A percentile compares a stretch with the other conserved stretches of the same genome.
These are phyloP conservation scores for Bombyx huttoni DNA, from an alignment of 2,888 invertebrate species.

Conservation along the genomic window DNA sequence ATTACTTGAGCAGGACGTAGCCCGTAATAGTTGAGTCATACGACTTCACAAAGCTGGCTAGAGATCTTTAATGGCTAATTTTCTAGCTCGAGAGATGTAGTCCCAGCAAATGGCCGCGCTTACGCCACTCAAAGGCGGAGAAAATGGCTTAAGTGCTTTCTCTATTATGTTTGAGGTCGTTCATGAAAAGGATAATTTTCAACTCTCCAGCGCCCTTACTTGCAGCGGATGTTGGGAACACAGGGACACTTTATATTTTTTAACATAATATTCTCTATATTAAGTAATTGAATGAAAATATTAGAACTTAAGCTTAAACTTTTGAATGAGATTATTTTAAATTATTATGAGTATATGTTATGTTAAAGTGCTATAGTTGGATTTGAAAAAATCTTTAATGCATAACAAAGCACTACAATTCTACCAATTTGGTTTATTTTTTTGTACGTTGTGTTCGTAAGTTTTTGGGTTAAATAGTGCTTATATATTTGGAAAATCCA, in stretches of 20 bases:
- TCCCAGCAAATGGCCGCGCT: conserved; percentile 65
- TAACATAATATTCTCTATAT: not conserved
- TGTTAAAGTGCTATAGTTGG: too few relatives aligned
- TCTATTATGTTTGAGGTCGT: conserved; percentile 72
- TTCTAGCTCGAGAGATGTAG: conserved; percentile 68
- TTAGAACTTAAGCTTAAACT: too few relatives aligned
- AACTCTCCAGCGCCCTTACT: conserved; percentile 60
- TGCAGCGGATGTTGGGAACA: conserved; percentile 25
- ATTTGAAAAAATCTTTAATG: too few relatives aligned
- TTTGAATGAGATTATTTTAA: too few relatives aligned
- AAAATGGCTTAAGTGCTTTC: conserved; percentile 73
- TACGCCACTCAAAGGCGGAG: conserved; percentile 72
- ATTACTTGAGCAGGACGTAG: too few relatives aligned
- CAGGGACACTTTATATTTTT: conserved; percentile 26
- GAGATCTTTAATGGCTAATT: conserved; percentile 57
- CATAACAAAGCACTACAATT: too few relatives aligned
- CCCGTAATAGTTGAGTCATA: not conserved
- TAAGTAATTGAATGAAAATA: too few relatives aligned
- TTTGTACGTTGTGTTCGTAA: too few relatives aligned
- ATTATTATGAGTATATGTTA: too few relatives aligned
- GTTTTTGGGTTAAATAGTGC: too few relatives aligned
- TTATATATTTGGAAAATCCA: too few relatives aligned
- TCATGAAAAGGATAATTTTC: conserved; percentile 73
- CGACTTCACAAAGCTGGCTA: conserved; percentile 3
- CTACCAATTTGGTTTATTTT: too few relatives aligned